Percentiles rank a stretch among this genome's conserved stretches.
Conservation (phyloP, 1,140 invertebrate species). For the Tribolium castaneum region DNA sequence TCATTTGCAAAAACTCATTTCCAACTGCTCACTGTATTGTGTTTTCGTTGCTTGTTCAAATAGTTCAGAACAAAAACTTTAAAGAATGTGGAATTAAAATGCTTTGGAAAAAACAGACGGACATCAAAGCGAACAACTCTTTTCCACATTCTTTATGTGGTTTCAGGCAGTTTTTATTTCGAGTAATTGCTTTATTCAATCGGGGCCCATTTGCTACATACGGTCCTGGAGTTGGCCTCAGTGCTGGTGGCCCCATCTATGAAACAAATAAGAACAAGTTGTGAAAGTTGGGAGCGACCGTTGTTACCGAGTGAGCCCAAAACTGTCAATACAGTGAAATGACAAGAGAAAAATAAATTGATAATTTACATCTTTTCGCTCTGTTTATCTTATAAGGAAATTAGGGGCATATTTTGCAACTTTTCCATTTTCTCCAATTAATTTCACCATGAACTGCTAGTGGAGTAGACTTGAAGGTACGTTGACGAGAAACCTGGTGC, state of each 20-base stretch:
- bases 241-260: neutral
- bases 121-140: too few relatives aligned
- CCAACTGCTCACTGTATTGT: too few relatives aligned
- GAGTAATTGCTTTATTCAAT: too few relatives aligned
- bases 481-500: constrained; percentile 5
- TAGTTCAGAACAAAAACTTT: too few relatives aligned
- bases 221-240: neutral
- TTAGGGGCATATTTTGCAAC: neutral
- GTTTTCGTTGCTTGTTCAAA: too few relatives aligned
- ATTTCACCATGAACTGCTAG: constrained; percentile 1
- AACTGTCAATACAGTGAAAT: constrained; percentile 29
- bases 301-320: neutral
- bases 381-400: constrained; percentile 1
- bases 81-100: too few relatives aligned
- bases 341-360: constrained; percentile 24
- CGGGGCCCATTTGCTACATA: neutral
- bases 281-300: neutral
- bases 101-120: too few relatives aligned
- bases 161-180: too few relatives aligned
- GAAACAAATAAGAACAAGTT: neutral
- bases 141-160: too few relatives aligned
- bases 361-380: constrained; percentile 28
- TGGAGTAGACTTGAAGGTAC: constrained; percentile 2
- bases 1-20: too few relatives aligned
- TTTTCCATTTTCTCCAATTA: neutral